Base-by-base conservation (phyloP, 1,140 invertebrate genomes). In the Antheraea mylitta region DNA sequence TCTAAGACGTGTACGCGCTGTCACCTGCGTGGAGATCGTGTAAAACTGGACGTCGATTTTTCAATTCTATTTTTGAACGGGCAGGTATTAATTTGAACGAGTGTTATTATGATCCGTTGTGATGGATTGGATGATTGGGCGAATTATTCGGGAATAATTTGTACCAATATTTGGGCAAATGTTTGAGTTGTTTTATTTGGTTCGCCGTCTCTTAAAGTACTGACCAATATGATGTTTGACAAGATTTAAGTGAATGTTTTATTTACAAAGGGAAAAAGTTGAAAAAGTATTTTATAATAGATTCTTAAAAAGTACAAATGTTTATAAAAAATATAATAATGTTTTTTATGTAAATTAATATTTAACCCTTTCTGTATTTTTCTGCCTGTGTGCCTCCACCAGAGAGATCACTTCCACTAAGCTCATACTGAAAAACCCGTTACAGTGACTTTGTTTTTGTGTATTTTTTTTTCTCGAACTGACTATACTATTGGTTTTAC, bases 21-120 rank as follows among this genome's bases (percentile, higher is more conserved):
- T 7, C 30, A 37, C 0, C 18, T 7, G 7, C 18, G 7, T 45
- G 37, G 11, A 69, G 79, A 13, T 80, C 83, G 71, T 67, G 62
- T 64, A 63, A 72, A 5, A 36, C 8, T 83, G 79, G 86, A 22
- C 36, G 16, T 63, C 60, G 69, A 76, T 85, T 79, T 85, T 80
- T 80, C 73, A 80, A 85, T 82, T 83, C 79, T 81, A 82, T 83
- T 85, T 80, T 78, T 73, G 71, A 72, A 74, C 77, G 72, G 87
- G 83, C 87, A 88, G 87, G 87, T 90, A 90, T 86, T 86, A 86
- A 90, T 90, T 90, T 88, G 83, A 81, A 80, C 73, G 77, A 76
- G 79, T 79, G 80, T 87, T 88, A 87, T 88, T 83, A 88, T 85
- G 82, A 87, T 87, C 86, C 80, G 61, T 22, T 45, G 78, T 90